phyloP scores from a whole-genome alignment of 2,113 vertebrate species.

The Nothocercus nigrocapillus region DNA sequence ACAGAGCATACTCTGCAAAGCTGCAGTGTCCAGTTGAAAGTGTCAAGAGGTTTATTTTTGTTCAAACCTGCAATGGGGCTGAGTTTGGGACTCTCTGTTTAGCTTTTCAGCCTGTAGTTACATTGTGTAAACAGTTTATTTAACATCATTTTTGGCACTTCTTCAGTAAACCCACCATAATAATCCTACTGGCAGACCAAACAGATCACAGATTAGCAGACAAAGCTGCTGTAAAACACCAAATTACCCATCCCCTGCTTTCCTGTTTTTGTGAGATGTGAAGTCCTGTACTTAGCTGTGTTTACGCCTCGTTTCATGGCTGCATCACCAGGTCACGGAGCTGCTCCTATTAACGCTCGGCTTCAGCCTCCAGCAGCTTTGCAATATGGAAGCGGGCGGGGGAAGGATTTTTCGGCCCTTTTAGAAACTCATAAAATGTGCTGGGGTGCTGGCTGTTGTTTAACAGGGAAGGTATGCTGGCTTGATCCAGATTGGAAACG shows the following conservation, averaged over 20 bases:
- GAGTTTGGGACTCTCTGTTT: constrained; percentile 77
- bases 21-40: constrained; percentile 75
- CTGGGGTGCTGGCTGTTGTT: constrained; percentile 71
- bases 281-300: constrained; percentile 61
- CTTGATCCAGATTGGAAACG: constrained; percentile 77
- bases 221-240: constrained; percentile 74
- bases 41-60: constrained; percentile 86
- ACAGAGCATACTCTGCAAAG: constrained; percentile 75
- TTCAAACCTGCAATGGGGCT: constrained; percentile 81
- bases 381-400: background rate
- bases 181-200: constrained; percentile 87
- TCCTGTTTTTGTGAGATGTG: constrained; percentile 69
- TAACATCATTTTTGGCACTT: constrained; percentile 83
- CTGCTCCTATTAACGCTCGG: background rate
- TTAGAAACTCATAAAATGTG: constrained; percentile 73
- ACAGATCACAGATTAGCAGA: constrained; percentile 81
- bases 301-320: constrained; percentile 58
- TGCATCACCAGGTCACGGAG: constrained; percentile 36
- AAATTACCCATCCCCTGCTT: constrained; percentile 71
- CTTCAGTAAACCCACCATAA: constrained; percentile 84
- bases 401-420: constrained; percentile 49
- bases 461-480: constrained; percentile 73
- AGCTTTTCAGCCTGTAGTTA: constrained; percentile 82
- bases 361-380: constrained; percentile 8
- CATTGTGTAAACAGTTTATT: constrained; percentile 85